Conservation (phyloP, 2,888 invertebrate species). For the Anoncus sp. region DNA sequence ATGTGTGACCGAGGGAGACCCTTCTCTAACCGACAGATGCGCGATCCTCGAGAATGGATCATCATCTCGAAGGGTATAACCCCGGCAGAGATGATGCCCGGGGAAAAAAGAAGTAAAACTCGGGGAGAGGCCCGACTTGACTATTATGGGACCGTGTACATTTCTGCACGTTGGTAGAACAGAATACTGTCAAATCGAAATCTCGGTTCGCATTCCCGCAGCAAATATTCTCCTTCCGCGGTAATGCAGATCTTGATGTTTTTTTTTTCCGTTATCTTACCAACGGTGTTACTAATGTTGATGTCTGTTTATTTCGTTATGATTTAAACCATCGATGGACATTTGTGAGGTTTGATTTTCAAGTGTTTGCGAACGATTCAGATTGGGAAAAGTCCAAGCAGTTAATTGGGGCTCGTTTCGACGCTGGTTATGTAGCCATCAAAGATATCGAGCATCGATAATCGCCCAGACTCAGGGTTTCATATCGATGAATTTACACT, state of each 20-base stretch:
- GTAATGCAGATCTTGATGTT: conserved; percentile 47
- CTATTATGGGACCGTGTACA: conserved; percentile 14
- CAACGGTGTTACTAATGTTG: not conserved
- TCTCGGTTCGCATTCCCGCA: not conserved
- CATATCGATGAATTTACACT: no score
- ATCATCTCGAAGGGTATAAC: conserved; percentile 42
- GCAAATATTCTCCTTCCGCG: conserved; percentile 10
- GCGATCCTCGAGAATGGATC: conserved; percentile 30
- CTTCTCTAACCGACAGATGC: conserved; percentile 53
- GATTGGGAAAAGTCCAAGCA: no score
- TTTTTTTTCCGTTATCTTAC: conserved; percentile 8
- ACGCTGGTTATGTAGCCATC: no score
- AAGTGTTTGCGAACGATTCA: no score
- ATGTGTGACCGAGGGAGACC: conserved; percentile 47
- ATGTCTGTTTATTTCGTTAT: not conserved
- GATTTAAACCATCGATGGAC: no score
- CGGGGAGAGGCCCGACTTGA: not conserved
- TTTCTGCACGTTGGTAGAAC: conserved; percentile 51
- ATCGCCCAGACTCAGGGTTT: no score
- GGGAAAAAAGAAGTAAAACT: conserved; percentile 26
- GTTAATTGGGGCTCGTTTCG: no score
- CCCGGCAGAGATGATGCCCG: conserved; percentile 12
- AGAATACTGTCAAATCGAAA: conserved; percentile 37
- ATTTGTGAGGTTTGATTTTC: no score
- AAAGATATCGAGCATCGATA: no score